phyloP scores from a whole-genome alignment of 2,888 invertebrate genomes.

The Eupithecia insigniata region DNA sequence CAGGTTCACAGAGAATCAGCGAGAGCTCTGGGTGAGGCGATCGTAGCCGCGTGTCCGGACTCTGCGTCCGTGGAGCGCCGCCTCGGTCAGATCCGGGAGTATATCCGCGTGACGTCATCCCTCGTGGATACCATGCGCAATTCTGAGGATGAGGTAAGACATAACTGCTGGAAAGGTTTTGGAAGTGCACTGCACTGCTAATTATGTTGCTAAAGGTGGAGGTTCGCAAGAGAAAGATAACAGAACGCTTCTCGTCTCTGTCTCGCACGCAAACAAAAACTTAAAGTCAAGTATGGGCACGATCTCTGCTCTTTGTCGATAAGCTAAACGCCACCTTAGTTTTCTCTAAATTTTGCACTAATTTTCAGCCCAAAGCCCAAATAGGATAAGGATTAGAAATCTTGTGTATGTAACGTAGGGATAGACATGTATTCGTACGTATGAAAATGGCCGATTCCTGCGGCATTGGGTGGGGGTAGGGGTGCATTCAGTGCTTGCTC shows the following conservation, averaged over 20 bases:
- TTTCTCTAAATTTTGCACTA: not conserved
- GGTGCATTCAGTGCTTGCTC: no score
- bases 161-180: not conserved
- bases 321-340: not conserved
- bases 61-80: conserved; percentile 88
- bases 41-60: conserved; percentile 84
- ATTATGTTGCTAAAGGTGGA: not conserved
- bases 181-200: not conserved
- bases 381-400: not conserved
- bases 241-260: not conserved
- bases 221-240: not conserved
- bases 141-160: conserved; percentile 87
- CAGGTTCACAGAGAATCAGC: conserved; percentile 77
- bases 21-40: conserved; percentile 75
- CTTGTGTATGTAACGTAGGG: not conserved
- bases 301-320: not conserved
- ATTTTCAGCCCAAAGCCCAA: not conserved
- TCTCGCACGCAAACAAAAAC: not conserved
- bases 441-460: no score
- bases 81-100: conserved; percentile 88
- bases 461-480: no score
- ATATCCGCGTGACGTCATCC: conserved; percentile 88
- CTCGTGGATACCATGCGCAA: conserved; percentile 88
- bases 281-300: not conserved
- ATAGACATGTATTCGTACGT: not conserved